Conservation (phyloP, 2,797 vertebrate genomes). For the Champsocephalus gunnari region DNA sequence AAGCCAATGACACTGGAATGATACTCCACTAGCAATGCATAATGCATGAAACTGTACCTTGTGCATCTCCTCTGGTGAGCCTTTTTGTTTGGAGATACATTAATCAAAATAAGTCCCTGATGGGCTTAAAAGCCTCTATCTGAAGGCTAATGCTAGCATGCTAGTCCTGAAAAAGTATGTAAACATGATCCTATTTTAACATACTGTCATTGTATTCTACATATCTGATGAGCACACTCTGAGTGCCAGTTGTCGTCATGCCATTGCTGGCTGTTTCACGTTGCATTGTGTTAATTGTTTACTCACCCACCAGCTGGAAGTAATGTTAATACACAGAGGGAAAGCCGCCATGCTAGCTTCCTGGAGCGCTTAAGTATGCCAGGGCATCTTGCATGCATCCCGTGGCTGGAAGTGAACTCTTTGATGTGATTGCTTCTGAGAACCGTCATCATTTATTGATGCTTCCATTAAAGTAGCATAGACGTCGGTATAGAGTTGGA, state of each 20-base stretch:
- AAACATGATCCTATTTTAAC: conserved; percentile 14
- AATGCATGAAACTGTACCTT: conserved; percentile 48
- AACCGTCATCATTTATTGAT: conserved; percentile 91
- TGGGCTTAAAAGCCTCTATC: conserved; percentile 36
- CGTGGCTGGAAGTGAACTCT: conserved; percentile 83
- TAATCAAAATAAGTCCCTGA: conserved; percentile 40
- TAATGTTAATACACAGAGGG: conserved; percentile 80
- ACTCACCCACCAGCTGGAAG: conserved; percentile 73
- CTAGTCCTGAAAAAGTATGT: conserved; percentile 15
- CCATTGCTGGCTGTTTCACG: conserved; percentile 48
- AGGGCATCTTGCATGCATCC: conserved; percentile 74
- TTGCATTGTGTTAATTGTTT: conserved; percentile 76
- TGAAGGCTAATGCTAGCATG: conserved; percentile 15
- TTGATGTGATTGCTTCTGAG: conserved; percentile 89
- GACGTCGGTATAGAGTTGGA: conserved; percentile 68
- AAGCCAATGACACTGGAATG: conserved; percentile 61
- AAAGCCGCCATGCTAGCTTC: conserved; percentile 69
- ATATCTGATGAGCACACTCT: background rate
- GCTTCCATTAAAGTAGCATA: conserved; percentile 85
- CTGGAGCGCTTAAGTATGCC: conserved; percentile 77
- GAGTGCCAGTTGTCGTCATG: conserved; percentile 19
- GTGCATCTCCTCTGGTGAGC: conserved; percentile 22
- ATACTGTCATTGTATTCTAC: background rate
- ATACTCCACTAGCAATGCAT: conserved; percentile 53
- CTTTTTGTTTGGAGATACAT: conserved; percentile 52